These are phyloP conservation scores for Thermophis baileyi DNA, from an alignment of 2,113 vertebrate species.

Conservation along the genomic window DNA sequence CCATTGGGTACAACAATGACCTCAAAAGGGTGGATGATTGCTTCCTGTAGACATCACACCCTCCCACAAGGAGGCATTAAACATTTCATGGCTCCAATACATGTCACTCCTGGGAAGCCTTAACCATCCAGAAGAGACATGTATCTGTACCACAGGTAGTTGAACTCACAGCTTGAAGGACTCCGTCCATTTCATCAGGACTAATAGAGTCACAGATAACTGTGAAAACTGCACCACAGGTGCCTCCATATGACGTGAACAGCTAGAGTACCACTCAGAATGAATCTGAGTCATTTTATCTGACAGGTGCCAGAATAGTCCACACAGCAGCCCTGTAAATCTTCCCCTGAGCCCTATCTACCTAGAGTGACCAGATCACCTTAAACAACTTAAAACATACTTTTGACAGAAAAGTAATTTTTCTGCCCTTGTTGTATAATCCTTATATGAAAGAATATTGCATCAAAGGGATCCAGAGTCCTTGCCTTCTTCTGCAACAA, in stretches of 20 bases:
- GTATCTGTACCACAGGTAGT: not conserved
- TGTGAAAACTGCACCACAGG: not conserved
- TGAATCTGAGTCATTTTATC: not conserved
- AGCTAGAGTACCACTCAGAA: not conserved
- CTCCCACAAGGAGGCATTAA: not conserved
- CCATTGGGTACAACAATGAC: not conserved
- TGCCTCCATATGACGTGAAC: not conserved
- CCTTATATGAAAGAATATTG: not conserved
- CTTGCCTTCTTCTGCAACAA: not conserved
- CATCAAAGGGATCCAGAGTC: not conserved
- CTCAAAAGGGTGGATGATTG: not conserved
- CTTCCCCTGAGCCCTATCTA: not conserved
- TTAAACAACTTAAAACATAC: not conserved
- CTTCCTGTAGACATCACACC: not conserved
- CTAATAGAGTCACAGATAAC: not conserved
- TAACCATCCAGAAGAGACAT: not conserved
- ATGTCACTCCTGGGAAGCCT: not conserved
- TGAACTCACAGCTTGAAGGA: not conserved
- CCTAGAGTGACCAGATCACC: not conserved
- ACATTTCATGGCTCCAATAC: not conserved
- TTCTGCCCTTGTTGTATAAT: not conserved
- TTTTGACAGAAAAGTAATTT: not conserved
- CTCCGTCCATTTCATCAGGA: not conserved
- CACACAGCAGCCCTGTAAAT: not conserved
- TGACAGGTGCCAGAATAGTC: not conserved